Evolutionary conservation across 2,113 vertebrate genomes (phyloP).

Genomic region (Mesoclemmys tuberculata): DNA sequence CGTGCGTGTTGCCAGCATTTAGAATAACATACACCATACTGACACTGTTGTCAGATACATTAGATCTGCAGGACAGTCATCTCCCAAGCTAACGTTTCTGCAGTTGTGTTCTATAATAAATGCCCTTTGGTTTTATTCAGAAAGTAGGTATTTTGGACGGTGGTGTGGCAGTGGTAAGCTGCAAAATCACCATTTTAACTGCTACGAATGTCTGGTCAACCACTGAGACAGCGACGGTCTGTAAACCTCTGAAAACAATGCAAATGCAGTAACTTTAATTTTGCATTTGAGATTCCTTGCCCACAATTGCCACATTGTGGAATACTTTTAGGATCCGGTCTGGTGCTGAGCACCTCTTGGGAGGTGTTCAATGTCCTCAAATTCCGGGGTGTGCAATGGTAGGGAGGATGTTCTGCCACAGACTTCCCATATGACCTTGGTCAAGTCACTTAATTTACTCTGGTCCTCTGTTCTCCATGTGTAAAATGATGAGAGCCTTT

Average conservation of each 20-base stretch:
- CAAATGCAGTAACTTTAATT: neutral
- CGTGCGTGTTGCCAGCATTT: fast-evolving
- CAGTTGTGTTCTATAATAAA: fast-evolving
- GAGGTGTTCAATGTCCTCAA: neutral
- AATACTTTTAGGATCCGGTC: neutral
- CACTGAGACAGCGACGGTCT: neutral
- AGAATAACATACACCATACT: neutral
- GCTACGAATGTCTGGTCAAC: neutral
- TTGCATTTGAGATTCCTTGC: neutral
- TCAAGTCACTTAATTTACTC: neutral
- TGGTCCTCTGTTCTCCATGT: neutral
- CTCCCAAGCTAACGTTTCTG: neutral
- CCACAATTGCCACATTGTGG: neutral
- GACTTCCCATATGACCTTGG: neutral
- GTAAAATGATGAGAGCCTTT: neutral
- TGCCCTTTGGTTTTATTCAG: fast-evolving
- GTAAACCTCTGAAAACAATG: neutral
- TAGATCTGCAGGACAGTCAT: fast-evolving
- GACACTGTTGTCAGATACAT: neutral
- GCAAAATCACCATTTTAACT: neutral
- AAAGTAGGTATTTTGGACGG: neutral
- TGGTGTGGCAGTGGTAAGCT: neutral
- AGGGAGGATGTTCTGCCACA: neutral
- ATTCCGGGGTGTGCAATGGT: neutral
- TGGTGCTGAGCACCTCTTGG: neutral